Percentiles rank a stretch among this genome's conserved stretches.
Evolutionary conservation across 2,113 vertebrate genomes (phyloP).

Genomic region (Prionailurus viverrinus): DNA sequence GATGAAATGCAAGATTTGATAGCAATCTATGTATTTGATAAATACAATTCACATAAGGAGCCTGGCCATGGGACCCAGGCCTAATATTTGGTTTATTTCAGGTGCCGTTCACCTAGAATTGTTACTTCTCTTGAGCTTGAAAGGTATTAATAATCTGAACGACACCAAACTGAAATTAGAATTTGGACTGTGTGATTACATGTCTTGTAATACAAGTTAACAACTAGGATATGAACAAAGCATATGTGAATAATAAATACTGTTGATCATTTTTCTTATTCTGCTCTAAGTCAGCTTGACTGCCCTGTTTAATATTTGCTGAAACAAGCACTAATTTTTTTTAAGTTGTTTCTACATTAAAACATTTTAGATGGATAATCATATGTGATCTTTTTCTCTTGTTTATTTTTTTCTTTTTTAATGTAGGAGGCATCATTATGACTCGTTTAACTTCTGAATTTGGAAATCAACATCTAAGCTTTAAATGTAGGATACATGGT

Average conservation of each 20-base stretch:
- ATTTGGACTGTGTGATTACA: conserved; percentile 27
- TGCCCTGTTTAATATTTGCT: conserved; percentile 1
- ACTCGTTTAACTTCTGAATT: neutral
- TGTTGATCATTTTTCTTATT: neutral
- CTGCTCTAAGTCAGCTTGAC: neutral
- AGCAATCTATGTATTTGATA: neutral
- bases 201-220: neutral
- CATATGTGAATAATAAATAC: neutral
- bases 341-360: neutral
- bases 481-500: neutral
- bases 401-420: neutral
- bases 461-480: neutral
- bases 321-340: conserved; percentile 19
- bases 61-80: neutral
- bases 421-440: neutral
- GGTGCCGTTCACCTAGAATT: neutral
- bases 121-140: neutral
- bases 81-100: neutral
- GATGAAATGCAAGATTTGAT: neutral
- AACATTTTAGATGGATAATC: neutral
- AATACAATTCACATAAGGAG: neutral
- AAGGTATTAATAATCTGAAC: neutral
- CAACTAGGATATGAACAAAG: neutral
- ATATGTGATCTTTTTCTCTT: neutral
- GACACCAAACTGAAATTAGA: conserved; percentile 7